phyloP scores from a whole-genome alignment of 2,888 invertebrate genomes.

The Parnassius apollo region DNA sequence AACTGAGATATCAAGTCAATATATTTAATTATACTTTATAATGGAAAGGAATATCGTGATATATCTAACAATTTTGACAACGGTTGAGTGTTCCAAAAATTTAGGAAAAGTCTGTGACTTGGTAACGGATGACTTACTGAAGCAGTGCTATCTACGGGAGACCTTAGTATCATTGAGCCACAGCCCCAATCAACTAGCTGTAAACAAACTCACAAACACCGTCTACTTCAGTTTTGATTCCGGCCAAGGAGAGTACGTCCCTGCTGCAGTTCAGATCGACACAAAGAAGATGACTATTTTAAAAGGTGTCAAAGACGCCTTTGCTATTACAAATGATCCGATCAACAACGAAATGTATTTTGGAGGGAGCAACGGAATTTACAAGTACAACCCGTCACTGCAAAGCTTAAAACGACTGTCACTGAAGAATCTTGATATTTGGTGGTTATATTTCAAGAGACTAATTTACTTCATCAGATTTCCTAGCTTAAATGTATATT shows the following conservation, averaged over 20 bases:
- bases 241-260: slow-evolving; percentile 61
- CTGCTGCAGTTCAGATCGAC: slow-evolving; percentile 52
- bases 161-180: slow-evolving; percentile 50
- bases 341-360: slow-evolving; percentile 53
- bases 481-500: slow-evolving; percentile 56
- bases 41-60: slow-evolving; percentile 14
- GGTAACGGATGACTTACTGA: slow-evolving; percentile 40
- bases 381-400: slow-evolving; percentile 48
- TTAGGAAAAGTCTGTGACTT: slow-evolving; percentile 43
- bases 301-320: slow-evolving; percentile 67
- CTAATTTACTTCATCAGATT: slow-evolving; percentile 61
- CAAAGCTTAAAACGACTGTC: slow-evolving; percentile 50
- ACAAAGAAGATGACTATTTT: slow-evolving; percentile 53
- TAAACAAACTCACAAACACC: slow-evolving; percentile 52
- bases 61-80: not conserved
- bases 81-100: slow-evolving; percentile 19
- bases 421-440: slow-evolving; percentile 56
- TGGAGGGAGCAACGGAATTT: slow-evolving; percentile 67
- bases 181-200: slow-evolving; percentile 64
- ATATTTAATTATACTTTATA: not conserved
- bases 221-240: slow-evolving; percentile 67
- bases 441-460: slow-evolving; percentile 63
- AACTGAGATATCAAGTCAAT: too few species aligned
- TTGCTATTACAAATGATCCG: slow-evolving; percentile 55
- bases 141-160: slow-evolving; percentile 60